Evolutionary conservation across 2,888 invertebrate species (phyloP), one percentile per base, ranked within the genome.

Genomic region (Punctoribates punctum): DNA sequence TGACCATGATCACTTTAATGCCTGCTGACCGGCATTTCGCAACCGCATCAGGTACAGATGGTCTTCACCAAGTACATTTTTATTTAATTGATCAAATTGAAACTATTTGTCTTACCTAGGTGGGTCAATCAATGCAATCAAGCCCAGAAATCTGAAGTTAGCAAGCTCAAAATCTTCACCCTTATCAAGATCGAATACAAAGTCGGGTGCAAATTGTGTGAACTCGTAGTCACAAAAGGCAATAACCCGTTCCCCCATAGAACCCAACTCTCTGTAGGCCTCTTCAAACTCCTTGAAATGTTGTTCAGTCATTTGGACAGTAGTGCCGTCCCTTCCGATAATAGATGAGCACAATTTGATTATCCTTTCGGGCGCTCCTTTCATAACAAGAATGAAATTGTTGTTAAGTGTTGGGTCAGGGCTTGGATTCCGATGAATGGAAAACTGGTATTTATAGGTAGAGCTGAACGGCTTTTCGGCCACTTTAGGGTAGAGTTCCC

Each of bases 181-280:
- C 29, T 84, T 82, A 77, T 85, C 84, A 29, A 82, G 72, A 79
- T 82, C 80, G 74, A 82, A 82, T 15, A 77, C 73, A 77, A 78
- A 81, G 54, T 79, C 80, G 27, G 77, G 27, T 20, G 81, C 81
- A 70, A 75, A 82, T 25, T 81, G 74, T 11, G 80, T 80, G 48
- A 82, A 75, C 27, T 79, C 75, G 17, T 73, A 75, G 77, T 81
- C 81, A 77, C 81, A 82, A 77, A 82, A 81, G 27, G 65, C 78
- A 54, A 81, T 79, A 0, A 94, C 93, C 77, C 94, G 87, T 84
- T 94, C 94, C 29, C 94, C 94, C 84, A 91, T 88, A 79, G 90
- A 90, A 75, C 93, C 94, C 77, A 95, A 84, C 83, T 90, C 91
- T 75, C 89, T 86, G 82, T 93, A 91, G 74, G 89, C 88, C 70